These are phyloP conservation scores for Macroramphosus scolopax DNA, from an alignment of 2,797 vertebrate genomes.

Conservation along the genomic window DNA sequence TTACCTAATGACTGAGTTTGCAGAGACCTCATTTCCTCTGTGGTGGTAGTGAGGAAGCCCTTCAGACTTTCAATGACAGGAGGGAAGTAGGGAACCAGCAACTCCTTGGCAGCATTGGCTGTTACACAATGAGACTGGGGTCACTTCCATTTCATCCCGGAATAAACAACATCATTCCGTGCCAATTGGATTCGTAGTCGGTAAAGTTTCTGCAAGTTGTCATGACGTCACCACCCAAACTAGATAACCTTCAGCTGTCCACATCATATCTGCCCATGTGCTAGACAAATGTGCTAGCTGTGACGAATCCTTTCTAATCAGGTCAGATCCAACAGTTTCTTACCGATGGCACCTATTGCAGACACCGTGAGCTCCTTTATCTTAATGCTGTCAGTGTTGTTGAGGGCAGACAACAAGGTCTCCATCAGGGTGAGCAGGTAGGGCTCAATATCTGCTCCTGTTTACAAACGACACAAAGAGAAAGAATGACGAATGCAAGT, in stretches of 20 bases:
- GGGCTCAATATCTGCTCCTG: conserved; percentile 83
- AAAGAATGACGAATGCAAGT: background rate
- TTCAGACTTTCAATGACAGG: conserved; percentile 85
- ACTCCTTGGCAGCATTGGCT: conserved; percentile 87
- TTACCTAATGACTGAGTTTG: conserved; percentile 88
- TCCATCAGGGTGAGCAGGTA: conserved; percentile 89
- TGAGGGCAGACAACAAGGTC: conserved; percentile 83
- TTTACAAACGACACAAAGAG: background rate
- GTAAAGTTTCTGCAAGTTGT: no score
- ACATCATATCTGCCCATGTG: no score
- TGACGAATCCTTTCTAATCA: no score
- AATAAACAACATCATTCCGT: no score
- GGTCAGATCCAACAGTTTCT: conserved; percentile 2
- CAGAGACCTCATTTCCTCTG: conserved; percentile 83
- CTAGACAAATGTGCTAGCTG: no score
- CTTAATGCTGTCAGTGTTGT: conserved; percentile 73
- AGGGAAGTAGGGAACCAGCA: conserved; percentile 84
- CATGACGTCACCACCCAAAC: no score
- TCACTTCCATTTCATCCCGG: no score
- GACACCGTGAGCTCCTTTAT: conserved; percentile 87
- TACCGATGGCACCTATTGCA: conserved; percentile 88
- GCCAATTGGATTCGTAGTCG: no score
- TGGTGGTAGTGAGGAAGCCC: conserved; percentile 79
- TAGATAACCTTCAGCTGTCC: no score
- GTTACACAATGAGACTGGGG: no score